Evolutionary conservation across 2,888 invertebrate species (phyloP).

Genomic region (Dolomedes plantarius): DNA sequence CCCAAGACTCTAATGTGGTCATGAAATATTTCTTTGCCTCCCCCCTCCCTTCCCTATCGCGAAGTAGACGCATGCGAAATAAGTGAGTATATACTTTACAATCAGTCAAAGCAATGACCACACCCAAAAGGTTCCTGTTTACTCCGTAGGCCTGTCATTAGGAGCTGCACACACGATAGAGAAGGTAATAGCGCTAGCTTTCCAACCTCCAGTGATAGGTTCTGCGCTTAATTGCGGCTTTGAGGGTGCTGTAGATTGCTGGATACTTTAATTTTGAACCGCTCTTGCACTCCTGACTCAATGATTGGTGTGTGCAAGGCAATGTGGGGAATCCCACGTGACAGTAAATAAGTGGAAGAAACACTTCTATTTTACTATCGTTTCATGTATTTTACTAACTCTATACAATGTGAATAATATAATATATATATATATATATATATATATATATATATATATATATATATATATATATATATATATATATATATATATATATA

Average conservation of each 20-base stretch:
- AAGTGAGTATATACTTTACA: conserved; percentile 24
- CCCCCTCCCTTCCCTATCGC: too few species aligned
- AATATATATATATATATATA: too few species aligned
- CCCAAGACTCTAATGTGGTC: conserved; percentile 3
- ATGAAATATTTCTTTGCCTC: conserved; percentile 24
- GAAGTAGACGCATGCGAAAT: conserved; percentile 26
- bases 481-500: too few species aligned
- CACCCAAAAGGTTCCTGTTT: conserved; percentile 59
- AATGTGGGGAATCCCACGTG: too few species aligned
- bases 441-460: too few species aligned
- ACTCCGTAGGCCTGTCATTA: conserved; percentile 41
- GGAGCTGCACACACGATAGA: conserved; percentile 1
- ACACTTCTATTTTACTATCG: too few species aligned
- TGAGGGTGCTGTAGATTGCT: not conserved
- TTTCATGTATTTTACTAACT: too few species aligned
- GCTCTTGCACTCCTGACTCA: not conserved
- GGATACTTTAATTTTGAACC: not conserved
- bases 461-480: too few species aligned
- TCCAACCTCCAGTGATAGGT: conserved; percentile 29
- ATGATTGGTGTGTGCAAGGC: too few species aligned
- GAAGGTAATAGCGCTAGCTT: conserved; percentile 32
- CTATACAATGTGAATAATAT: too few species aligned
- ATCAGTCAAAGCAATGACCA: conserved; percentile 44
- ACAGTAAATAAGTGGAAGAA: too few species aligned
- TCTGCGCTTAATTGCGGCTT: conserved; percentile 16